phyloP scores from a whole-genome alignment of 2,888 invertebrate species.

The Drosophila setosimentum region DNA sequence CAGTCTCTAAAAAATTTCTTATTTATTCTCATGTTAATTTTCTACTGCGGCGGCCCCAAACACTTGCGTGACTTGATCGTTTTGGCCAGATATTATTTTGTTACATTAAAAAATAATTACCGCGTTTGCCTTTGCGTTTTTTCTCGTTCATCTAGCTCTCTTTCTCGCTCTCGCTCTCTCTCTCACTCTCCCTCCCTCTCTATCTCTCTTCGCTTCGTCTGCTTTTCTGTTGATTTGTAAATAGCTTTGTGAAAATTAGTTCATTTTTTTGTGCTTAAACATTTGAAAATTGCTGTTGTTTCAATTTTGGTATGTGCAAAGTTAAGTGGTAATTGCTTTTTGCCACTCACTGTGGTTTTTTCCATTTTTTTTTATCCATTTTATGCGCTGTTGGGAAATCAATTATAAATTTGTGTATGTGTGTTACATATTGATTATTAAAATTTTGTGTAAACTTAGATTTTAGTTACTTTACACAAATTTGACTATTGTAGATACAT shows the following conservation, averaged over 20 bases:
- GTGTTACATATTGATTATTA: neutral
- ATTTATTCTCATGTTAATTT: constrained; percentile 81
- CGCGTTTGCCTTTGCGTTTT: constrained; percentile 74
- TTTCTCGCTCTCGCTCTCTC: neutral
- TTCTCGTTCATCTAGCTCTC: constrained; percentile 14
- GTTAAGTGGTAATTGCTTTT: constrained; percentile 25
- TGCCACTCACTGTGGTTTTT: constrained; percentile 1
- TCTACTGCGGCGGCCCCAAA: constrained; percentile 53
- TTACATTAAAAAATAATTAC: constrained; percentile 83
- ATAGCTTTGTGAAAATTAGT: constrained; percentile 68
- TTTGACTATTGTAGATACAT: neutral
- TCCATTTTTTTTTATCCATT: neutral
- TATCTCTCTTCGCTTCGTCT: constrained; percentile 25
- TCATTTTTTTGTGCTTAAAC: constrained; percentile 55
- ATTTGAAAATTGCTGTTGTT: constrained; percentile 48
- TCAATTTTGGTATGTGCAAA: constrained; percentile 34
- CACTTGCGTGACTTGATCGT: constrained; percentile 83
- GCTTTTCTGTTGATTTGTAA: constrained; percentile 56
- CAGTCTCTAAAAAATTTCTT: constrained; percentile 78
- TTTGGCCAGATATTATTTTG: constrained; percentile 83
- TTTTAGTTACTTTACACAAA: neutral
- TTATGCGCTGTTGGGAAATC: neutral
- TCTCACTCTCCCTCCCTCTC: neutral
- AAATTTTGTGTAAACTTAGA: neutral
- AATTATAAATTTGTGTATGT: neutral